Evolutionary conservation across 2,113 vertebrate genomes (phyloP).

Genomic region (Lipophrys pholis): DNA sequence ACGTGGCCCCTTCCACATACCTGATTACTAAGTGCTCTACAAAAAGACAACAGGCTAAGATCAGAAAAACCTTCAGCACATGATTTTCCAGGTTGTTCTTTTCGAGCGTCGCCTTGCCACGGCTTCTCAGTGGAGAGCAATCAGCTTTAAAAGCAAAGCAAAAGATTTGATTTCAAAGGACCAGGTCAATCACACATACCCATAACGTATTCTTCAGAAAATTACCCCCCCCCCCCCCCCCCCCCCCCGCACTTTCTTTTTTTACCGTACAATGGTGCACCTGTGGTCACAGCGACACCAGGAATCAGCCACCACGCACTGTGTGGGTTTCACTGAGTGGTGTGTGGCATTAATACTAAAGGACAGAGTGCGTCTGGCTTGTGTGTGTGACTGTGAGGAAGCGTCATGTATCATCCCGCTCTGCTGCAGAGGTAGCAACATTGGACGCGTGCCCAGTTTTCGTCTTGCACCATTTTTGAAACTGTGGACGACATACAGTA

Average conservation of each 20-base stretch:
- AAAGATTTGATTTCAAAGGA: not conserved
- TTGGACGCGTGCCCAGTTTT: conserved; percentile 52
- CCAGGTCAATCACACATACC: not conserved
- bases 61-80: too few relatives aligned
- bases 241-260: too few relatives aligned
- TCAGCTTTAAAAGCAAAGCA: not conserved
- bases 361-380: conserved; percentile 3
- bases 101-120: not conserved
- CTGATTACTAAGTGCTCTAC: too few relatives aligned
- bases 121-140: not conserved
- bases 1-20: too few relatives aligned
- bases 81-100: not conserved
- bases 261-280: not conserved
- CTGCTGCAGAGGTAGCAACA: conserved; percentile 47
- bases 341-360: conserved; percentile 3
- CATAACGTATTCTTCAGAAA: not conserved
- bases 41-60: too few relatives aligned
- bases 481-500: not conserved
- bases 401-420: conserved; percentile 30
- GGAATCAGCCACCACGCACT: conserved; percentile 1
- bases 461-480: conserved; percentile 42
- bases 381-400: conserved; percentile 17
- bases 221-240: not conserved
- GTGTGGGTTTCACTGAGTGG: not conserved
- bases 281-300: conserved; percentile 3